A percentile compares a stretch with the other conserved stretches of the same genome.
phyloP scores from a whole-genome alignment of 2,113 vertebrate genomes.

The Brachyhypopomus gauderio region DNA sequence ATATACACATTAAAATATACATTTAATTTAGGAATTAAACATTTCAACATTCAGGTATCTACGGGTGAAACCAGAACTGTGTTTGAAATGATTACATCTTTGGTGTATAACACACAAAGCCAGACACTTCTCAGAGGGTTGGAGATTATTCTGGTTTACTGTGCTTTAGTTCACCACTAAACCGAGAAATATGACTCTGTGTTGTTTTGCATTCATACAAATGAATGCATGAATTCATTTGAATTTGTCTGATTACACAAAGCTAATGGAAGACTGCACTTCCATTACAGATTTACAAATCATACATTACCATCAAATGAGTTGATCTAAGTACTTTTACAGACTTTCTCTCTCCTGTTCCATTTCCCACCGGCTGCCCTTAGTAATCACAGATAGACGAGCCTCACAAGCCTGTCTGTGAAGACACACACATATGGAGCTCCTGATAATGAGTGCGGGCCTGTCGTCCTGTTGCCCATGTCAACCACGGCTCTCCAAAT shows the following conservation, averaged over 20 bases:
- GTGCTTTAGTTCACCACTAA: too few relatives aligned
- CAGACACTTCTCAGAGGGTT: too few relatives aligned
- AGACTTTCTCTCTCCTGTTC: slow-evolving; percentile 25
- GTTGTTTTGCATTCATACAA: too few relatives aligned
- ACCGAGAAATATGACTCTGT: too few relatives aligned
- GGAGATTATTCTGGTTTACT: too few relatives aligned
- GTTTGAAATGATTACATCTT: neutral
- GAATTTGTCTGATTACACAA: slow-evolving; percentile 1
- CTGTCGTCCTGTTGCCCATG: slow-evolving; percentile 62
- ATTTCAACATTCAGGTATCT: neutral
- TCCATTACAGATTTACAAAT: slow-evolving; percentile 7
- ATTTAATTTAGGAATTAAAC: neutral
- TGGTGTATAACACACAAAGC: too few relatives aligned
- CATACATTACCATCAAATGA: slow-evolving; percentile 22
- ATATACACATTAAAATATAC: neutral
- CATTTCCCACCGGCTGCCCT: slow-evolving; percentile 38
- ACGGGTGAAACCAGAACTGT: neutral
- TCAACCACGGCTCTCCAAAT: slow-evolving; percentile 65
- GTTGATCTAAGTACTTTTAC: slow-evolving; percentile 35
- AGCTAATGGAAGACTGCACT: slow-evolving; percentile 3
- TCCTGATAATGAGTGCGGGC: slow-evolving; percentile 59
- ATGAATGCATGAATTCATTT: too few relatives aligned
- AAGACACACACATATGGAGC: slow-evolving; percentile 39
- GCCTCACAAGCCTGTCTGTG: slow-evolving; percentile 24
- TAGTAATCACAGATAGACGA: slow-evolving; percentile 42